Conservation (phyloP, 2,113 vertebrate genomes). For the Apeltes quadracus region DNA sequence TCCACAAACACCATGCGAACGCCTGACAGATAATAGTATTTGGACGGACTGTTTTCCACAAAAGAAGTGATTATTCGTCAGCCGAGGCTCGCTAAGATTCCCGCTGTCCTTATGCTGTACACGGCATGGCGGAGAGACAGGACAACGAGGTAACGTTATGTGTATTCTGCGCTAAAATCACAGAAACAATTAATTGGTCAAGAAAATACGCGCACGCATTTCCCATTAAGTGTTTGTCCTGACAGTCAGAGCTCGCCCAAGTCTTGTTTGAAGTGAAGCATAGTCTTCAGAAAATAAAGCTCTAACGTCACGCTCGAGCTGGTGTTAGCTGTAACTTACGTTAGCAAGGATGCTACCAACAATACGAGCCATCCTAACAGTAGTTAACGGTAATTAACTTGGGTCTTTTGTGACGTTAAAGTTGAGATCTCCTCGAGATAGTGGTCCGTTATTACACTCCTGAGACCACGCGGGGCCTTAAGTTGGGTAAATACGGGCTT, state of each 20-base stretch:
- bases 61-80: not conserved
- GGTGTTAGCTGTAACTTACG: slow-evolving; percentile 2
- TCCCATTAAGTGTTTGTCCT: not conserved
- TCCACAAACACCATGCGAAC: not conserved
- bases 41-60: not conserved
- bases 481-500: not conserved
- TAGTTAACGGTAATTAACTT: no score
- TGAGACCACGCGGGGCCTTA: not conserved
- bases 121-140: slow-evolving; percentile 79
- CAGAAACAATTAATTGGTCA: not conserved
- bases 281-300: not conserved
- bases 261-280: not conserved
- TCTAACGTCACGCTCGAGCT: not conserved
- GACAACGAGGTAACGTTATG: slow-evolving; percentile 72
- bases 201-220: not conserved
- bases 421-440: not conserved
- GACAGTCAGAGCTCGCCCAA: not conserved
- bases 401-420: not conserved
- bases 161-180: no score
- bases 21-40: slow-evolving; percentile 21
- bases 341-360: slow-evolving; percentile 29
- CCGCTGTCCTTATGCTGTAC: slow-evolving; percentile 56
- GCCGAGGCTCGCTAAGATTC: not conserved
- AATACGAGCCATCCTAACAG: not conserved
- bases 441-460: not conserved